Conservation (phyloP, 2,113 vertebrate species). For the Tonatia bakeri region DNA sequence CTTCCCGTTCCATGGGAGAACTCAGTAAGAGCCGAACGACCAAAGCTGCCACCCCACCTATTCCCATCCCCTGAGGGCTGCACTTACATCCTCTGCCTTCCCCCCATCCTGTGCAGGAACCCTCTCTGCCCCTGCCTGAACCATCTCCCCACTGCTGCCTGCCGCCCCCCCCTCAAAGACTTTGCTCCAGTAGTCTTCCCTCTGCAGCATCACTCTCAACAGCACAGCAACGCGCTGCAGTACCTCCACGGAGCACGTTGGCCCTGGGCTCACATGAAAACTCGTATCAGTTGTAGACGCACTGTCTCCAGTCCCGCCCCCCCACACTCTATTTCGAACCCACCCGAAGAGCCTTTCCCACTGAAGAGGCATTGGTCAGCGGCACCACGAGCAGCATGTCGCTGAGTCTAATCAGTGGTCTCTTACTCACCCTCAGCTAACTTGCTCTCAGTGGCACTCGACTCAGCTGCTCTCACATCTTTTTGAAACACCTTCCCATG, state of each 20-base stretch:
- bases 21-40: too few species aligned
- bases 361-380: not conserved
- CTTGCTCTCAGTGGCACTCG: not conserved
- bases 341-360: not conserved
- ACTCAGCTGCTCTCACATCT: not conserved
- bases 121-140: not conserved
- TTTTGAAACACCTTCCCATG: not conserved
- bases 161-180: not conserved
- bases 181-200: not conserved
- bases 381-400: accelerated
- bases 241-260: accelerated
- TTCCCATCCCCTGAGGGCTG: not conserved
- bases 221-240: not conserved
- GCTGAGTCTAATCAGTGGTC: not conserved
- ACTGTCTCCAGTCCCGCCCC: not conserved
- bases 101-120: accelerated
- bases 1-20: not conserved
- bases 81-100: accelerated
- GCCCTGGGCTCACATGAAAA: not conserved
- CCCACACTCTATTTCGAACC: not conserved
- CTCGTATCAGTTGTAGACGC: not conserved
- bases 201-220: not conserved
- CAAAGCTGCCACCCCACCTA: too few species aligned
- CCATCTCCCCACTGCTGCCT: not conserved
- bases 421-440: not conserved